Conservation (phyloP, 2,797 vertebrate species). For the Botia kubotai region DNA sequence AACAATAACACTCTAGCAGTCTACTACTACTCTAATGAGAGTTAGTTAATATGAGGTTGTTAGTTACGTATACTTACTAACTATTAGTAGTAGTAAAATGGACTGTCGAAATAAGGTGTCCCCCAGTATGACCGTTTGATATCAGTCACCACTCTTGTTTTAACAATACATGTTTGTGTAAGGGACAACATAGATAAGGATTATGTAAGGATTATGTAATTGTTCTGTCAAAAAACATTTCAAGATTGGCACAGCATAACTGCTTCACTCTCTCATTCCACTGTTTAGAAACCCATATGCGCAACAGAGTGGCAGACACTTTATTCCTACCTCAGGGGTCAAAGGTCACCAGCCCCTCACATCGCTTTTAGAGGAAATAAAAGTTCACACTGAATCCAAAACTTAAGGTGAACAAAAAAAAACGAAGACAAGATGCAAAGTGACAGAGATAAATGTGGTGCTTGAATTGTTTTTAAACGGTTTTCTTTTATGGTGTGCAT, state of each 20-base stretch:
- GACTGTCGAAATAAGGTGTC: too few species aligned
- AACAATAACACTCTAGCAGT: too few species aligned
- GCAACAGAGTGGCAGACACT: slow-evolving; percentile 66
- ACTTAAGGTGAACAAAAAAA: slow-evolving; percentile 73
- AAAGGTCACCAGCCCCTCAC: slow-evolving; percentile 70
- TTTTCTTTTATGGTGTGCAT: slow-evolving; percentile 67
- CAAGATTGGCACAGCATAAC: slow-evolving; percentile 4
- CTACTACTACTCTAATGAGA: too few species aligned
- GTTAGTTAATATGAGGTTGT: too few species aligned
- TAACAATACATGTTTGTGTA: background rate
- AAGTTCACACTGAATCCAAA: slow-evolving; percentile 80
- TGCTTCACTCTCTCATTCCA: background rate
- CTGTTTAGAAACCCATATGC: slow-evolving; percentile 31
- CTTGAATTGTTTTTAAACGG: slow-evolving; percentile 46
- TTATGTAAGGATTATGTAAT: background rate
- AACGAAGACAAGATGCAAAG: slow-evolving; percentile 2
- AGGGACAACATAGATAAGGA: background rate
- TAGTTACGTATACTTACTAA: too few species aligned
- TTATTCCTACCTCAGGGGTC: slow-evolving; percentile 78
- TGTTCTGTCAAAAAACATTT: background rate
- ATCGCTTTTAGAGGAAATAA: slow-evolving; percentile 79
- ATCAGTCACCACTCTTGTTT: too few species aligned
- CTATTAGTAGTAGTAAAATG: too few species aligned
- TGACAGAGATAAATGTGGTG: slow-evolving; percentile 28
- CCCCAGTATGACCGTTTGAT: too few species aligned